Base-by-base conservation (phyloP, 2,888 invertebrate genomes). In the Dicycla oo region DNA sequence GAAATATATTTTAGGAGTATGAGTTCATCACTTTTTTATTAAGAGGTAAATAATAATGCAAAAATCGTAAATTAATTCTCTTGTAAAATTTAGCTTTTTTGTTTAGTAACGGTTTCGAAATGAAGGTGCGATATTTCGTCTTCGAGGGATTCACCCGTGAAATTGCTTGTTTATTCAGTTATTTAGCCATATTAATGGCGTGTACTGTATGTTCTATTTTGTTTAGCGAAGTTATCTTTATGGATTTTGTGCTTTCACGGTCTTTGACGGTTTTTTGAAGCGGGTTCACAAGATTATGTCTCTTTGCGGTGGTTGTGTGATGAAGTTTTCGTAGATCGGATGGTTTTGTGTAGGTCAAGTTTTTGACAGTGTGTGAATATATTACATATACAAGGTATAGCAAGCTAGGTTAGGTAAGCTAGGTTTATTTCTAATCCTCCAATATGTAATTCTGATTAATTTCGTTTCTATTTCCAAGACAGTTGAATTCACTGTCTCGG, bases 151-250 rank as follows among this genome's bases (percentile, higher is more conserved):
- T 56, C 83, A 69, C 58, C 80, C 74, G 67, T 75, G 69, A 72
- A 83, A 83, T 83, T 83, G 56, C 43, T 49, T 73, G 69, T 72
- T 73, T 83, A 75, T 69, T 73, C 68, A 47, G 68, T 75, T 83
- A 76, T 80, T 80, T 74, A 78, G 30, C 68, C 45, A 51, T 80
- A 80, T 80, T 78, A 78, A 82, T 78, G 78, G 72, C 57, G 49
- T 62, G 57, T 62, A 72, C 72, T 78, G 51, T 45, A 49, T 61
- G 6, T 78, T 75, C 77, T 69, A 80, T 78, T 78, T 73, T 66
- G 45, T 82, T 82, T 78, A 82, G 73, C 62, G 6, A 65, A 72
- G 68, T 73, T 69, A 73, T 78, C 56, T 71, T 73, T 47, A 68
- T 66, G 58, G 65, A 69, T 78, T 72, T 68, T 49, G 7, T n/a